A percentile compares a stretch with the other conserved stretches of the same genome.
Evolutionary conservation across 2,113 vertebrate species (phyloP).

Genomic region (Actenoides hombroni): DNA sequence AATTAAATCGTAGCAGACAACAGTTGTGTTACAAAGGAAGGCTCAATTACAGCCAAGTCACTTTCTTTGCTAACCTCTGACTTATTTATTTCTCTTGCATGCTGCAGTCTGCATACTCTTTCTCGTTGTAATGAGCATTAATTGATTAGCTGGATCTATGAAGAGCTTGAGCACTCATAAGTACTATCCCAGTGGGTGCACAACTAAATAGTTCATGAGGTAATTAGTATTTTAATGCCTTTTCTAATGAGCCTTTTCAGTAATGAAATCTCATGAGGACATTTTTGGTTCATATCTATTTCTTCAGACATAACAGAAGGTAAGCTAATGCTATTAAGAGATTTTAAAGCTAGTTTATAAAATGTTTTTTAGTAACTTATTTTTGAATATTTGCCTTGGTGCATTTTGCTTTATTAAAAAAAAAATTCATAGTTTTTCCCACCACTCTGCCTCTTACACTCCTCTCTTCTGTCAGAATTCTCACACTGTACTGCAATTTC

Average conservation of each 20-base stretch:
- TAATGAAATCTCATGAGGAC: slow-evolving; percentile 81
- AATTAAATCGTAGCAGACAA: slow-evolving; percentile 67
- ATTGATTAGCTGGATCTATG: slow-evolving; percentile 93
- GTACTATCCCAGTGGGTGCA: slow-evolving; percentile 86
- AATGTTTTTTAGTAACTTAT: slow-evolving; percentile 56
- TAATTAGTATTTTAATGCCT: slow-evolving; percentile 87
- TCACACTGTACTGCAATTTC: slow-evolving; percentile 34
- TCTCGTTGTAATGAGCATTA: slow-evolving; percentile 88
- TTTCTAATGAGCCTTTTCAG: slow-evolving; percentile 86
- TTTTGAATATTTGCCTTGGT: slow-evolving; percentile 44
- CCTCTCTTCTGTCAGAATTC: slow-evolving; percentile 17
- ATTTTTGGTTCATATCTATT: slow-evolving; percentile 76
- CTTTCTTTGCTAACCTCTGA: slow-evolving; percentile 68
- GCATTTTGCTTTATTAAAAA: slow-evolving; percentile 25
- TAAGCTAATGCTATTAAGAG: slow-evolving; percentile 63
- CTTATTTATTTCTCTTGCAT: slow-evolving; percentile 72
- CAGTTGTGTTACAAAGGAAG: slow-evolving; percentile 58
- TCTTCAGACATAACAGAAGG: slow-evolving; percentile 72
- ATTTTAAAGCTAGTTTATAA: slow-evolving; percentile 59
- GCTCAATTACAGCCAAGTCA: slow-evolving; percentile 53
- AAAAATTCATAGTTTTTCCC: slow-evolving; percentile 14
- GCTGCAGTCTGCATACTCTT: slow-evolving; percentile 71
- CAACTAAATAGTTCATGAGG: slow-evolving; percentile 98
- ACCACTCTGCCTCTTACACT: not conserved
- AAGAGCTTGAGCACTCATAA: slow-evolving; percentile 84